Evolutionary conservation across 2,888 invertebrate species (phyloP).

Genomic region (Sycophila texana): DNA sequence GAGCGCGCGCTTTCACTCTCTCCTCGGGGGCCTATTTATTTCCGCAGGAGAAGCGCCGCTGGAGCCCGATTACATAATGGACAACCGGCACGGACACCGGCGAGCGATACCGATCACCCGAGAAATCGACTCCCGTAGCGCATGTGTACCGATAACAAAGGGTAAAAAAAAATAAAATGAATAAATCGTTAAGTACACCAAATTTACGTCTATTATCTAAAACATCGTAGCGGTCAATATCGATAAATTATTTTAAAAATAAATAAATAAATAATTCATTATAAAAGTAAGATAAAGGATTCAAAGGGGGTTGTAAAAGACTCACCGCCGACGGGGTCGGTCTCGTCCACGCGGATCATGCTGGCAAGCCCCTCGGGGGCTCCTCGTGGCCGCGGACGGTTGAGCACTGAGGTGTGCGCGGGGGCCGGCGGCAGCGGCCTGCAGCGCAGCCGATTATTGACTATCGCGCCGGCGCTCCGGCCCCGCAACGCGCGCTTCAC

Average conservation of each 20-base stretch:
- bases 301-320: not conserved
- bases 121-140: too few species aligned
- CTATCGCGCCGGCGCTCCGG: conserved; percentile 7
- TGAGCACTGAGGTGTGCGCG: conserved; percentile 21
- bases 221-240: too few species aligned
- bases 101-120: too few species aligned
- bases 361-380: conserved; percentile 61
- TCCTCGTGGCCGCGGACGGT: conserved; percentile 43
- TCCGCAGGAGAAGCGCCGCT: not conserved
- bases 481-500: conserved; percentile 5
- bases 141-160: too few species aligned
- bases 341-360: conserved; percentile 94
- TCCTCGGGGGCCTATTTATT: conserved; percentile 11
- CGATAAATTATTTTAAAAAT: too few species aligned
- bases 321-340: conserved; percentile 93
- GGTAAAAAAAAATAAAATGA: not conserved
- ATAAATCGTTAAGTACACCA: not conserved
- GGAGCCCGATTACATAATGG: too few species aligned
- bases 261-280: too few species aligned
- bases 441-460: not conserved
- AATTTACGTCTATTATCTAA: too few species aligned
- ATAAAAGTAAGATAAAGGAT: not conserved
- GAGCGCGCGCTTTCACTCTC: conserved; percentile 29
- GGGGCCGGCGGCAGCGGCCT: not conserved
- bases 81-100: too few species aligned